phyloP scores from a whole-genome alignment of 2,888 invertebrate genomes.

The Phortica okadai region DNA sequence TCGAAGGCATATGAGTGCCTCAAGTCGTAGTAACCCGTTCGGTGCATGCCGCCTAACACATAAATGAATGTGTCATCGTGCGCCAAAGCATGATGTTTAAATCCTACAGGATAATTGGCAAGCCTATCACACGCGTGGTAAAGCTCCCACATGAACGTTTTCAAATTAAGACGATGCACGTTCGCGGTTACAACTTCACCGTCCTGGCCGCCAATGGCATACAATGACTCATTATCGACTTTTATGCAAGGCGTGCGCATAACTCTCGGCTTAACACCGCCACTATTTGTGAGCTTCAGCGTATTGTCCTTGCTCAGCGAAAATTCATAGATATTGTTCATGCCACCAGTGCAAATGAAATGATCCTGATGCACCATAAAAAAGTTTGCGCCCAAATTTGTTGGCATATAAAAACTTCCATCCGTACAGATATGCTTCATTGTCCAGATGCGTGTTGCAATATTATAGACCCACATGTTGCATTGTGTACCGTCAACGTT shows the following conservation, averaged over 20 bases:
- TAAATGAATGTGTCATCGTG: not conserved
- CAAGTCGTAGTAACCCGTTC: not conserved
- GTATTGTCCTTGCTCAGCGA: not conserved
- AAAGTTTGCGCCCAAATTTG: not conserved
- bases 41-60: not conserved
- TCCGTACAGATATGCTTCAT: not conserved
- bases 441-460: not conserved
- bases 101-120: not conserved
- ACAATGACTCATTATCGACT: not conserved
- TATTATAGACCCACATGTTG: not conserved
- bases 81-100: not conserved
- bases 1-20: not conserved
- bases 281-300: not conserved
- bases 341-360: not conserved
- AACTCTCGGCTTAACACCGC: not conserved
- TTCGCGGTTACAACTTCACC: not conserved
- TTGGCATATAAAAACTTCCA: not conserved
- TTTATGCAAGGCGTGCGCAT: not conserved
- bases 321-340: not conserved
- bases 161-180: not conserved
- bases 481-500: not conserved
- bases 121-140: not conserved
- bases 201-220: not conserved
- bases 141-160: not conserved
- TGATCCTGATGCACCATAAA: not conserved